Evolutionary conservation across 2,797 vertebrate genomes (phyloP), one percentile per base, ranked within the genome.

Genomic region (Siniperca undulata): DNA sequence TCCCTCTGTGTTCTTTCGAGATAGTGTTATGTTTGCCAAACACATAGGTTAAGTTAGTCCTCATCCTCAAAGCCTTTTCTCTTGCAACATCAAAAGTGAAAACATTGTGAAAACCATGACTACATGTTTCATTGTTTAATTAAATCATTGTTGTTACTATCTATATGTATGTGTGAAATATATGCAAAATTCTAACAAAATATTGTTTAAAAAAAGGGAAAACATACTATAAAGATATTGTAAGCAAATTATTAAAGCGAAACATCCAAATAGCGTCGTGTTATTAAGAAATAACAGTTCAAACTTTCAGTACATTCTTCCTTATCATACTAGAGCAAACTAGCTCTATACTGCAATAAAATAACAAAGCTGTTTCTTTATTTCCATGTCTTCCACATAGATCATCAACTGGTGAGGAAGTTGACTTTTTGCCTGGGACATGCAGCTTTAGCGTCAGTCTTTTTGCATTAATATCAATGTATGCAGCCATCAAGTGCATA

Each of bases 1-100:
- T 75, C 59, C 38, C 44, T 58, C 20, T 70, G n/a, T 82, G 73
- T 70, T 70, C 24, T 64, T 12, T 30, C 30, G 30, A 30, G 30
- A 30, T 30, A 30, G 36, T 36, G 36, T 5, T 36, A 6, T 36
- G 36, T 36, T 36, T 36, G 36, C 38, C 4, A 20, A 22, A 12
- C 34, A 38, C 59, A 61, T 11, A 16, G 55, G 55, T 30, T 58
- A 27, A 58, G 24, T 16, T 6, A 22, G 20, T 38, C 5, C 2
- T 61, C 20, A 36, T 40, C 9, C 10, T 72, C 2, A 36, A 34
- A 60, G 34, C n/a, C 10, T 12, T 60, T 0, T 36, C 16, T 70
- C 52, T 56, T 40, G 46, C 27, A 40, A n/a, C 4, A 40, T n/a
- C 22, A 40, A 62, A 40, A n/a, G 5, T 14, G 20, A 10, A 40